Base-by-base conservation (phyloP, 1,140 invertebrate species). In the Oryzaephilus surinamensis region DNA sequence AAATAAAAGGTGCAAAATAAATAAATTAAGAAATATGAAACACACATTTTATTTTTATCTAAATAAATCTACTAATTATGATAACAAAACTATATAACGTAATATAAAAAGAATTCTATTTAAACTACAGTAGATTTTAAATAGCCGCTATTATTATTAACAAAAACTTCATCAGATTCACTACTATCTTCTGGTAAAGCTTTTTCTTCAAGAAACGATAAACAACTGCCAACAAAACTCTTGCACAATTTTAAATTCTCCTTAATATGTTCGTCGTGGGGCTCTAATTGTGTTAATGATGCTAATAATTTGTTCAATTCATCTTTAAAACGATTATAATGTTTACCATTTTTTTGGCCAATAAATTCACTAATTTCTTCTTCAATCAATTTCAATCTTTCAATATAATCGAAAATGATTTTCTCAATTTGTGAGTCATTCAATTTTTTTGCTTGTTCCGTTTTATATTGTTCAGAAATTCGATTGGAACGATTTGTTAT, bases 171-270 rank as follows among this genome's bases (percentile, higher is more conserved):
- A n/a, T n/a, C n/a, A n/a, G n/a, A n/a, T n/a, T n/a, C n/a, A n/a
- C n/a, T n/a, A n/a, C n/a, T n/a, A n/a, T n/a, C n/a, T n/a, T n/a
- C n/a, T n/a, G n/a, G n/a, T n/a, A n/a, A n/a, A 3, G 48, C 50
- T 30, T 41, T 46, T 23, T 52, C 50, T 15, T 54, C 50, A 24
- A 54, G 31, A 36, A 54, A 54, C 17, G 33, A 38, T 19, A 50
- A 20, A 39, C 52, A 54, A 24, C 52, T 54, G 6, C 11, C 29
- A 2, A 54, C 37, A 15, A 52, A 54, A 30, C 46, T 48, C 28
- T 29, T 35, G 35, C 45, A 48, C 12, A 43, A 17, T 14, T 35
- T 36, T 2, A 48, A 18, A 24, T 54, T 45, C 11, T 52, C 52
- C 2, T 33, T 1, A 1, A 33, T 20, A 7, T 40, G 38, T 6